Conservation (phyloP, 2,888 invertebrate species). For the Acleris literana region DNA sequence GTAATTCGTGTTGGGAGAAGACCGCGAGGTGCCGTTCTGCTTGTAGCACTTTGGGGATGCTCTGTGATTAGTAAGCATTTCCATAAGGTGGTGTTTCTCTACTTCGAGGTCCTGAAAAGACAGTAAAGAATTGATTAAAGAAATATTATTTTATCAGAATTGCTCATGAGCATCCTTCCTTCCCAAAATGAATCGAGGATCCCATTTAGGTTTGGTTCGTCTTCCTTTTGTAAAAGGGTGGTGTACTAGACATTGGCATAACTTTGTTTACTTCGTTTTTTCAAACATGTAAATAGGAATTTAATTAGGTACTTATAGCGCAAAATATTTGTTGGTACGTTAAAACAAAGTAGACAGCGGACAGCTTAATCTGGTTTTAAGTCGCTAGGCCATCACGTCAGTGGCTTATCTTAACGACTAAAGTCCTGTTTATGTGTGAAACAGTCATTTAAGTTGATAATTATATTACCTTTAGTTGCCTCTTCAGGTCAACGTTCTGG, state of each 20-base stretch:
- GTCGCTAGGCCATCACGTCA: constrained; percentile 17
- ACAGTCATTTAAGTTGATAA: constrained; percentile 24
- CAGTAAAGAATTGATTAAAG: not conserved
- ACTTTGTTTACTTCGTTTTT: not conserved
- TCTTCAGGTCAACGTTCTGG: constrained; percentile 92
- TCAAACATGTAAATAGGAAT: not conserved
- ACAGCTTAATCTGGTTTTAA: constrained; percentile 20
- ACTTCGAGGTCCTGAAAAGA: constrained; percentile 87
- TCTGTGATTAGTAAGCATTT: constrained; percentile 90
- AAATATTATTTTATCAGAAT: not conserved
- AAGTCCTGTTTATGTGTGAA: constrained; percentile 23
- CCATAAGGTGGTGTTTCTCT: constrained; percentile 89
- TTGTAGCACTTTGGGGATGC: constrained; percentile 85
- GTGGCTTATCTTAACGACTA: constrained; percentile 31
- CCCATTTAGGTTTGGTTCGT: not conserved
- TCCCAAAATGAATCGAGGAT: not conserved
- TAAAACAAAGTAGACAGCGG: constrained; percentile 12
- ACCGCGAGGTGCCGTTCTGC: constrained; percentile 67
- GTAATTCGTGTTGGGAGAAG: constrained; percentile 72
- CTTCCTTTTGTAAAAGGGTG: no score
- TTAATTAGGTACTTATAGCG: not conserved
- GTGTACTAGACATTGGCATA: not conserved
- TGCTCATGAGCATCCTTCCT: not conserved
- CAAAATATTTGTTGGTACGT: not conserved
- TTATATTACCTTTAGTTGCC: constrained; percentile 85